Evolutionary conservation across 2,888 invertebrate genomes (phyloP).

Genomic region (Rhopalosiphum nymphaeae): DNA sequence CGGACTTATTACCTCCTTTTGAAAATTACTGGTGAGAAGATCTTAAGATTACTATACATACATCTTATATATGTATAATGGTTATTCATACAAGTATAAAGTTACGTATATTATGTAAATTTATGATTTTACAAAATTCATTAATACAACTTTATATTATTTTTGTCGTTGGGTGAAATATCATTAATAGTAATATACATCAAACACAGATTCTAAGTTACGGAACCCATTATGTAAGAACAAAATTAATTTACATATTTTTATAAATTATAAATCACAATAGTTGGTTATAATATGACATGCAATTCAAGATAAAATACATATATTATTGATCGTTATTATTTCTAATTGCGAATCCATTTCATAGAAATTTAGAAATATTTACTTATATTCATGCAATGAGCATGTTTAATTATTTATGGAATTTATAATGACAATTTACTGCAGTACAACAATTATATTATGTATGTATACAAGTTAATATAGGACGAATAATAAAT

Average conservation of each 20-base stretch:
- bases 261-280: not conserved
- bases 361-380: not conserved
- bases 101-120: not conserved
- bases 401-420: not conserved
- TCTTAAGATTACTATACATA: not conserved
- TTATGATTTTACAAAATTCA: not conserved
- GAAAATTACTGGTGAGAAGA: not conserved
- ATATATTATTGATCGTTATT: not conserved
- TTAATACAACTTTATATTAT: not conserved
- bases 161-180: not conserved
- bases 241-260: not conserved
- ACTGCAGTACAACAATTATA: not conserved
- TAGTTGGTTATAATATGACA: not conserved
- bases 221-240: not conserved
- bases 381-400: not conserved
- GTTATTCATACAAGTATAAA: too few species aligned
- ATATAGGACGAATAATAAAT: not conserved
- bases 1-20: not conserved
- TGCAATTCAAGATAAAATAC: not conserved
- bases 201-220: not conserved
- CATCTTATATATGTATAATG: not conserved
- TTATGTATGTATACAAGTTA: not conserved
- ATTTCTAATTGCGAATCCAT: not conserved
- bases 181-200: not conserved
- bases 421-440: not conserved